Conservation (phyloP, 30 jellyfish, hydroid and myxozoan genomes). For the Hydra vulgaris region DNA sequence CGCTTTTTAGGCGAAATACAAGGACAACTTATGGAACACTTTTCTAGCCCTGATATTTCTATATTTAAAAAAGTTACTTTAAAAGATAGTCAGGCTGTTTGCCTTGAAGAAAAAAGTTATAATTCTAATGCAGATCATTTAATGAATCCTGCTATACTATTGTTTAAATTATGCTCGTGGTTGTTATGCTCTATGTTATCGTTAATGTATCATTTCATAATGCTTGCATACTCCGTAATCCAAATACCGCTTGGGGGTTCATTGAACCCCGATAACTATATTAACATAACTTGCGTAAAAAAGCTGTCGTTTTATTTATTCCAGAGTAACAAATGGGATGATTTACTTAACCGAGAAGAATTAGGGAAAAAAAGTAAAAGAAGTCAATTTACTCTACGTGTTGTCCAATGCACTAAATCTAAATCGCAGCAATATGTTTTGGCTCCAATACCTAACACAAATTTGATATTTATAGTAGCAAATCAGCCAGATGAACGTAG, state of each 20-base stretch:
- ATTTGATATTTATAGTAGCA: conserved; percentile 9
- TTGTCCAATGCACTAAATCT: background rate
- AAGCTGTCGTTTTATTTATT: conserved; percentile 24
- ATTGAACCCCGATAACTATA: background rate
- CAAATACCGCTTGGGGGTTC: background rate
- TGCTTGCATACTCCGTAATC: background rate
- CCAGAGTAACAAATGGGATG: conserved; percentile 5
- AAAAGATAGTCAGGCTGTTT: conserved; percentile 29
- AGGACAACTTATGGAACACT: conserved; percentile 16
- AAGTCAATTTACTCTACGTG: background rate
- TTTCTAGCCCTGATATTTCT: conserved; percentile 5
- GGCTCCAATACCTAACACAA: background rate
- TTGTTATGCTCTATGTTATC: background rate
- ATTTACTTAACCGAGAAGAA: background rate
- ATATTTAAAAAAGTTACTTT: conserved; percentile 10
- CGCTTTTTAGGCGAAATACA: conserved; percentile 17
- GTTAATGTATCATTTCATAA: background rate
- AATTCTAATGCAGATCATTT: conserved; percentile 15
- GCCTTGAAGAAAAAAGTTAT: conserved; percentile 15
- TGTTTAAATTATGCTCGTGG: background rate
- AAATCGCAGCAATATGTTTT: background rate
- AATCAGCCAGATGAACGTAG: background rate
- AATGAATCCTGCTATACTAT: conserved; percentile 29
- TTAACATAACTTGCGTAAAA: background rate
- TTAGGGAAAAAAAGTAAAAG: background rate